Evolutionary conservation across 2,888 invertebrate species (phyloP).

Genomic region (Agonum fuliginosum): DNA sequence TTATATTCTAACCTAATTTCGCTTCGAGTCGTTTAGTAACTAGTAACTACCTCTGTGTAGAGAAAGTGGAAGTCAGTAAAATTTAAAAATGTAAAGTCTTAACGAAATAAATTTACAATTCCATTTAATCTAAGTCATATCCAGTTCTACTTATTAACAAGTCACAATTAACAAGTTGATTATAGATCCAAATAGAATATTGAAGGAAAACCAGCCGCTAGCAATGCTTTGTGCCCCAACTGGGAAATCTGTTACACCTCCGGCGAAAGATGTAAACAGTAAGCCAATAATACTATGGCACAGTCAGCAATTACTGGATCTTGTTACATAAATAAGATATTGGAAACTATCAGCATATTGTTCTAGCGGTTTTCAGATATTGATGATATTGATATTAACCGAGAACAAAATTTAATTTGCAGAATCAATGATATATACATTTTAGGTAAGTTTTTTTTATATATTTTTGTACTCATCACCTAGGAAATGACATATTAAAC

Average conservation of each 20-base stretch:
- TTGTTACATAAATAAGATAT: slow-evolving; percentile 5
- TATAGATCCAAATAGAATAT: slow-evolving; percentile 18
- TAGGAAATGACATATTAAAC: too few species aligned
- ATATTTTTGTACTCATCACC: too few species aligned
- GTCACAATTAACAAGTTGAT: slow-evolving; percentile 8
- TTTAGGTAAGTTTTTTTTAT: too few species aligned
- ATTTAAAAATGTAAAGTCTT: too few species aligned
- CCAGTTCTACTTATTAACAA: slow-evolving; percentile 11
- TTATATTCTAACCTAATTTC: too few species aligned
- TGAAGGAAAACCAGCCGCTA: background rate
- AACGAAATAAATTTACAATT: too few species aligned
- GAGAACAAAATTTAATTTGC: background rate
- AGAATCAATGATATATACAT: background rate
- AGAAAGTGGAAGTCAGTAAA: too few species aligned
- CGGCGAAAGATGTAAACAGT: slow-evolving; percentile 6
- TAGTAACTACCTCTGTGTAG: too few species aligned
- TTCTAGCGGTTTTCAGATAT: background rate
- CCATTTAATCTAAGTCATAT: too few species aligned
- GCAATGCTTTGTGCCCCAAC: background rate
- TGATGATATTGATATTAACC: background rate
- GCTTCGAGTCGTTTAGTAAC: too few species aligned
- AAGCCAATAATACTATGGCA: background rate
- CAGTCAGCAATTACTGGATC: background rate
- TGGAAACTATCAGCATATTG: background rate
- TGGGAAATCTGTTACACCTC: slow-evolving; percentile 28